A percentile compares a stretch with the other conserved stretches of the same genome.
These are phyloP conservation scores for Diceros bicornis DNA, from an alignment of 2,797 vertebrate species.

Conservation along the genomic window DNA sequence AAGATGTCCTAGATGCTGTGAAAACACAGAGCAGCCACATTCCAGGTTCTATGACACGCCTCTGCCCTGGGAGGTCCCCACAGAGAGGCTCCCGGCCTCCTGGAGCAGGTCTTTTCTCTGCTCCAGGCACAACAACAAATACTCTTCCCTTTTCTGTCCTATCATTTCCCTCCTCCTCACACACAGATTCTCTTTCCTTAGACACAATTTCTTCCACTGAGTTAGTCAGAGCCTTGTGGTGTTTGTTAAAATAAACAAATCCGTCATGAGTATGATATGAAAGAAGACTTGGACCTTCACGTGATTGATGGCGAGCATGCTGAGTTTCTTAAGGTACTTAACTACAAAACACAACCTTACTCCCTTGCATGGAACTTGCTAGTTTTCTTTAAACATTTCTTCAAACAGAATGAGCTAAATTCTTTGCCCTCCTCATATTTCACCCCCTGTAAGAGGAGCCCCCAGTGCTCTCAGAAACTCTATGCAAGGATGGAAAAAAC, in stretches of 20 bases:
- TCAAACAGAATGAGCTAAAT: background rate
- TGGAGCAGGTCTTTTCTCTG: fast-evolving
- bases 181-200: background rate
- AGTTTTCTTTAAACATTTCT: background rate
- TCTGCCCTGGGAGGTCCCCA: background rate
- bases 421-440: background rate
- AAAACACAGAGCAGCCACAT: background rate
- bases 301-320: fast-evolving
- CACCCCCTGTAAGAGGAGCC: background rate
- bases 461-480: background rate
- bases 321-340: background rate
- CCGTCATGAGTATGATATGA: background rate
- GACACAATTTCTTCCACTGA: background rate
- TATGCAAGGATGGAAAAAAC: background rate
- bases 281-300: background rate
- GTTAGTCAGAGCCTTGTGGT: background rate
- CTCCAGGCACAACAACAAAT: background rate
- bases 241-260: slow-evolving; percentile 35
- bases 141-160: background rate
- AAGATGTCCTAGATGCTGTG: background rate
- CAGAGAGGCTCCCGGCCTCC: background rate
- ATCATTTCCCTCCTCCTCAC: background rate
- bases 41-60: fast-evolving
- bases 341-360: background rate
- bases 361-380: background rate